phyloP scores from a whole-genome alignment of 2,113 vertebrate species.

The Tachysurus fulvidraco region DNA sequence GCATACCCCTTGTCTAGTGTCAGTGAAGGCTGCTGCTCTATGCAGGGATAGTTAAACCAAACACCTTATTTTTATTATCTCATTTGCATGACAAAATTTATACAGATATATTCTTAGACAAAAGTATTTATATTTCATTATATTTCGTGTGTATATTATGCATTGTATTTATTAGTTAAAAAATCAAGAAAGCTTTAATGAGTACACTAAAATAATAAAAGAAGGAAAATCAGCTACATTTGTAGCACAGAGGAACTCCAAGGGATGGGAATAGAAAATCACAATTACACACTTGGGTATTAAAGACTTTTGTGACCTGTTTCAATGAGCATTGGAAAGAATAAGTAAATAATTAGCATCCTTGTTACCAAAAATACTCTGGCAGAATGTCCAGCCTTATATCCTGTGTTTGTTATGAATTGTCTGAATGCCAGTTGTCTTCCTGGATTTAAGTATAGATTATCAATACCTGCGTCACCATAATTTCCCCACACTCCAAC shows the following conservation, averaged over 20 bases:
- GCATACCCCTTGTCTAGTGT: neutral
- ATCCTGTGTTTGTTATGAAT: constrained; percentile 48
- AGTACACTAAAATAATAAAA: neutral
- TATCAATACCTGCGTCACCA: constrained; percentile 58
- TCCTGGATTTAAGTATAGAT: constrained; percentile 61
- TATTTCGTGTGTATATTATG: no score
- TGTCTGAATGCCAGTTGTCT: constrained; percentile 51
- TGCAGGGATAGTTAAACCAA: neutral
- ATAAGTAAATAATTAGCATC: constrained; percentile 51
- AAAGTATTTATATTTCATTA: neutral
- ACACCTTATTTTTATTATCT: neutral
- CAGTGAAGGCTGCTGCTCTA: neutral
- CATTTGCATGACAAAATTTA: neutral
- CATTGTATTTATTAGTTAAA: neutral
- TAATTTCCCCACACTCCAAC: constrained; percentile 53
- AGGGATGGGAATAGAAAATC: neutral
- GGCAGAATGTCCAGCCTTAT: constrained; percentile 56
- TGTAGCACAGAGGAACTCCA: neutral
- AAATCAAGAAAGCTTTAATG: neutral
- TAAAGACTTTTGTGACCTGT: neutral
- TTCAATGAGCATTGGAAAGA: constrained; percentile 15
- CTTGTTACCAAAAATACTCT: constrained; percentile 60
- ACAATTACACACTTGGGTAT: neutral
- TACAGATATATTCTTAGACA: neutral
- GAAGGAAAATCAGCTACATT: neutral